Evolutionary conservation across 1,140 invertebrate genomes (phyloP), one percentile per base, ranked within the genome.

Genomic region (Drosophila neocordata): DNA sequence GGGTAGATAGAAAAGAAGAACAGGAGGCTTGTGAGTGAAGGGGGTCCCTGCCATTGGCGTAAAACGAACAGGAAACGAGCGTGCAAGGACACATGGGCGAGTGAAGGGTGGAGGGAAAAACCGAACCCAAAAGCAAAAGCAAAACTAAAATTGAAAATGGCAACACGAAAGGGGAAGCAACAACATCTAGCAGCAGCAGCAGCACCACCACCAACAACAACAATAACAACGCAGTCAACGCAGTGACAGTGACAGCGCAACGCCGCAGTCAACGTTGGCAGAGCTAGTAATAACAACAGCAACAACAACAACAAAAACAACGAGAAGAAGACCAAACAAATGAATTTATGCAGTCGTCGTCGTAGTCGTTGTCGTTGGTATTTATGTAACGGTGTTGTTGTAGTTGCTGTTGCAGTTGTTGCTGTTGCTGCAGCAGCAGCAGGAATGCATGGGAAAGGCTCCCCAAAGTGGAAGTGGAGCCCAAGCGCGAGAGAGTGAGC

Each of bases 121-220:
- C 41, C 72, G 74, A 76, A 72, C 59, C 52, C 48, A 61, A 51
- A 22, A 62, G 18, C 72, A 61, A 76, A 62, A 74, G 78, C 83
- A 88, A 88, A 85, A 85, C 82, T 87, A 85, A 85, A 85, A 85
- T 85, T 81, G 83, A 88, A 85, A 84, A 81, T 85, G 82, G 73
- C 81, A 84, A 84, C 65, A 77, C 69, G 24, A 65, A 79, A 70
- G 34, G 53, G 41, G 27, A 68, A 51, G 18, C 18, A 20, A 15
- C 58, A 59, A 63, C 53, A 38, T 24, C 69, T 31, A 31, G 27
- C 27, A 31, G 27, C 27, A 65, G 65, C 51, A 51, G 62, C 64
- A 66, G 22, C 9, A 27, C 9, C 61, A 65, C 51, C 31, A n/a
- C n/a, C n/a, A n/a, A n/a, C n/a, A n/a, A n/a, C n/a, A 71, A 22